Conservation (phyloP, 2,113 vertebrate species). For the Pseudopipra pipra region DNA sequence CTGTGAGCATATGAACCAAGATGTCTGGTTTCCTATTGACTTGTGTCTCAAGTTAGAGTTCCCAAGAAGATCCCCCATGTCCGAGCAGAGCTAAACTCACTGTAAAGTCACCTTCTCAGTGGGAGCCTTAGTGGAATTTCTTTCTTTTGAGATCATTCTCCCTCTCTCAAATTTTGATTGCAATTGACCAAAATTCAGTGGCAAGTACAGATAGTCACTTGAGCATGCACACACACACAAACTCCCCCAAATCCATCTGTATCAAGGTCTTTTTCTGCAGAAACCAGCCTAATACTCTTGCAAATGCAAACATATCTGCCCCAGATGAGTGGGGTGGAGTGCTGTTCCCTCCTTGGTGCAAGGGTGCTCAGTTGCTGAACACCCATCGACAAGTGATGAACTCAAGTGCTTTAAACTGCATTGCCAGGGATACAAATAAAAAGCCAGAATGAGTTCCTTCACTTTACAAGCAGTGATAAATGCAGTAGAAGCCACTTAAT, state of each 20-base stretch:
- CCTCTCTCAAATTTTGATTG: background rate
- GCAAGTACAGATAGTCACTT: background rate
- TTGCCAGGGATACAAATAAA: background rate
- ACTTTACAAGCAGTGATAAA: constrained; percentile 29
- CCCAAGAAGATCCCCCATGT: background rate
- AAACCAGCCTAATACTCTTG: background rate
- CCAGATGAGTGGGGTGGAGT: background rate
- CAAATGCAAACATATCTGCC: background rate
- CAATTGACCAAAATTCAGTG: background rate
- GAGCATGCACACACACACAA: background rate
- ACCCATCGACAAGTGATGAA: background rate
- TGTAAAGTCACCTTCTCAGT: background rate
- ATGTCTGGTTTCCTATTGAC: background rate
- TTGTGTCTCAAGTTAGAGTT: background rate
- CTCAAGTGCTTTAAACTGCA: background rate
- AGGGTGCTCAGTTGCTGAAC: background rate
- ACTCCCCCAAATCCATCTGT: accelerated
- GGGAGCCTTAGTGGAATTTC: background rate
- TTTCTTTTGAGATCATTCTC: background rate
- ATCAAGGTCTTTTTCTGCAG: background rate
- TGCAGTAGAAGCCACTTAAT: constrained; percentile 45
- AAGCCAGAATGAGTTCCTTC: background rate
- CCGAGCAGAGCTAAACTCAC: background rate
- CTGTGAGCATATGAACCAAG: background rate
- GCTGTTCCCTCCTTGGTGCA: background rate